phyloP scores from a whole-genome alignment of 2,113 vertebrate genomes.

The Phyllostomus hastatus region DNA sequence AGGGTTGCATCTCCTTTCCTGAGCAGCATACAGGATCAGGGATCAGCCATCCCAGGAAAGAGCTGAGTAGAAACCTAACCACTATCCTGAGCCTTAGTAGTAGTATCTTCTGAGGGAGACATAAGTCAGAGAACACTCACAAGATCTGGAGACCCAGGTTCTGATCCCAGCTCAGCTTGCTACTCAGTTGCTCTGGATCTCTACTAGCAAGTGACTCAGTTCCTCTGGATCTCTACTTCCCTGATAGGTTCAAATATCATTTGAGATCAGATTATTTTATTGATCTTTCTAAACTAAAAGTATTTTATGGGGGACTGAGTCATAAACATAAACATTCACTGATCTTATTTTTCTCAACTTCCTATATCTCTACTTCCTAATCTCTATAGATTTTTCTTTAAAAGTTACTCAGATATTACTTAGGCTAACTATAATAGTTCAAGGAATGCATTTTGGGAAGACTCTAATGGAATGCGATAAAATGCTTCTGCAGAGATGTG shows the following conservation, averaged over 20 bases:
- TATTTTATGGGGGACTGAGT: not conserved
- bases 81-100: not conserved
- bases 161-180: not conserved
- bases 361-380: not conserved
- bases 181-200: not conserved
- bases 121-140: not conserved
- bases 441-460: not conserved
- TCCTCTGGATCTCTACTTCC: not conserved
- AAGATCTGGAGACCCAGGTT: not conserved
- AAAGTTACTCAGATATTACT: not conserved
- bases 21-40: not conserved
- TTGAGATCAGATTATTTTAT: conserved; percentile 1
- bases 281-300: not conserved
- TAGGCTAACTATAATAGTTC: not conserved
- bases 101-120: not conserved
- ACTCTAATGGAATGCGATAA: not conserved
- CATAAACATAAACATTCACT: not conserved
- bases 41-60: not conserved
- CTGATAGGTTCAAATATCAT: not conserved
- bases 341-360: not conserved
- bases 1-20: not conserved
- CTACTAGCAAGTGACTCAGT: not conserved
- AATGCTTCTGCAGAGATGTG: not conserved
- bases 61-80: not conserved
- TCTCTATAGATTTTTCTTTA: not conserved